These are phyloP conservation scores for Scaptomyza parva DNA, from an alignment of 2,888 invertebrate species.

Conservation along the genomic window DNA sequence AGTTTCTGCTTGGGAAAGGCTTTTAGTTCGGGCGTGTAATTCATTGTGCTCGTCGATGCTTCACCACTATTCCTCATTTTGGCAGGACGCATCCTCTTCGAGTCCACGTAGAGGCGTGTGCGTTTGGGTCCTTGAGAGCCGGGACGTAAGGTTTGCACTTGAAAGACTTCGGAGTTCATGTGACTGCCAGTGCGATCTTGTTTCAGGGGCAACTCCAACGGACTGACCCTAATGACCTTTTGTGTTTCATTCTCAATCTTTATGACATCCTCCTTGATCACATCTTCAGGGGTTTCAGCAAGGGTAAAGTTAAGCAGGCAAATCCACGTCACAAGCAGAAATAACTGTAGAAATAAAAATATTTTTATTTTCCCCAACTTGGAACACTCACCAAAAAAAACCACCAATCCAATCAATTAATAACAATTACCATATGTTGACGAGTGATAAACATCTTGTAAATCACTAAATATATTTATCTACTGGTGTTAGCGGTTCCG, in stretches of 20 bases:
- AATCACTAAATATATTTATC: conserved; percentile 30
- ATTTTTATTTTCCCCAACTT: not conserved
- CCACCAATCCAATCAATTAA: conserved; percentile 26
- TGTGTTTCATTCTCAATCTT: conserved; percentile 76
- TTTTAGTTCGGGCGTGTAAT: conserved; percentile 61
- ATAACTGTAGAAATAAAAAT: conserved; percentile 18
- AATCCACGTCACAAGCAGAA: conserved; percentile 28
- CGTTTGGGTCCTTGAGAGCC: conserved; percentile 37
- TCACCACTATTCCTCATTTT: conserved; percentile 32
- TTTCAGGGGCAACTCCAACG: conserved; percentile 75
- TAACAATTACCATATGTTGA: conserved; percentile 66
- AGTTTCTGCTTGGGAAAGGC: conserved; percentile 74
- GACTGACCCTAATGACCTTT: conserved; percentile 81
- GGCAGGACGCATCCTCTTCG: conserved; percentile 66
- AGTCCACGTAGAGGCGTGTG: conserved; percentile 65
- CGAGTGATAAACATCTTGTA: conserved; percentile 61
- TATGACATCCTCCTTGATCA: conserved; percentile 81
- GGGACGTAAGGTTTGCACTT: conserved; percentile 75
- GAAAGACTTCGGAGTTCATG: conserved; percentile 79
- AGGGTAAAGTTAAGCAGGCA: conserved; percentile 2
- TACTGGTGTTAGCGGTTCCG: not conserved
- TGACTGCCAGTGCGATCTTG: conserved; percentile 56
- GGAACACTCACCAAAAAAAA: conserved; percentile 6
- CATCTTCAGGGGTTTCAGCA: conserved; percentile 37
- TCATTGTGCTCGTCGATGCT: conserved; percentile 67